Evolutionary conservation across 2,797 vertebrate species (phyloP), one percentile per base, ranked within the genome.

Genomic region (Morelia viridis): DNA sequence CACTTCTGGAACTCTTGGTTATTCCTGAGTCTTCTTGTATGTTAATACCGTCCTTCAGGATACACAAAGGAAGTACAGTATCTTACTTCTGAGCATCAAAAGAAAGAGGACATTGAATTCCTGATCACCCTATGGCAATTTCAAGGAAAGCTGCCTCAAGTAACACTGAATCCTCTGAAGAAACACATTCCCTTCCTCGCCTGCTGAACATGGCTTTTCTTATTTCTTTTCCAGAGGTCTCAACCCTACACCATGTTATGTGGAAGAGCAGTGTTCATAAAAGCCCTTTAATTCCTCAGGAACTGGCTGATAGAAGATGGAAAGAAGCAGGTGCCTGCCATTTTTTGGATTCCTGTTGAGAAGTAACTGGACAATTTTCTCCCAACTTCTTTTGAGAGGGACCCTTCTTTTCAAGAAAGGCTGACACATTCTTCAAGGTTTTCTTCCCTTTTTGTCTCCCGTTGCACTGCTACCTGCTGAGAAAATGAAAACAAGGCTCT

Each of bases 241-340:
- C 58, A 19, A 31, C 31, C 85, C 89, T 83, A 50, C 58, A 90
- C 83, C 89, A 93, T 85, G 91, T 26, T 24, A 88, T 61, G 58
- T 87, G 35, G 60, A 57, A 85, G 58, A 80, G 13, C 57, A 88
- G n/a, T 28, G n/a, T 92, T 87, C 50, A 83, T 46, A 71, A 94
- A 41, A 0, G 7, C 61, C 0, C 22, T 61, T 15, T n/a, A 19
- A 57, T 50, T 95, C 93, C 92, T 17, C 86, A 11, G 86, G 76
- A 93, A 68, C 64, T 13, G 53, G 26, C 83, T 92, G 58, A 89
- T 90, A 92, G 84, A 92, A 94, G 94, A 85, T 76, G 50, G 46
- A 94, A 90, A 86, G 0, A 90, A 96, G 95, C 95, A 96, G 95
- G 95, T 97, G 95, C 92, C 94, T 92, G 89, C 92, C 83, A 41